Base-by-base conservation (phyloP, 2,888 invertebrate genomes). In the Xestia xanthographa region DNA sequence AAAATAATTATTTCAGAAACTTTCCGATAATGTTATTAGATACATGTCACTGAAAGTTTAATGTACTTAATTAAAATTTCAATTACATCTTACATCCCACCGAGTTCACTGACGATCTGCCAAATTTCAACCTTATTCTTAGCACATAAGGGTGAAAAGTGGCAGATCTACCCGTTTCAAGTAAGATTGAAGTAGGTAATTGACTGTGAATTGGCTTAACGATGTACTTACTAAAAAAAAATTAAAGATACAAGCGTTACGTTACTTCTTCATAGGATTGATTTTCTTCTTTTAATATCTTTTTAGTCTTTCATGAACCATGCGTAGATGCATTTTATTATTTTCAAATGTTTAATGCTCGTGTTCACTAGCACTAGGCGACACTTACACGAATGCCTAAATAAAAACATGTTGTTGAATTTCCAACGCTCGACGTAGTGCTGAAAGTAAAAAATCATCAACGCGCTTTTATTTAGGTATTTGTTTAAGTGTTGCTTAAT, bases 311-410 rank as follows among this genome's bases (percentile, higher is more conserved):
- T 76, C 84, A 84, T 77, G 73, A 79, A 26, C 65, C 84, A 86
- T 86, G 62, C 29, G 68, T 84, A 83, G 84, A 43, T 14, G 38
- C 81, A 82, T 80, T 75, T 82, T 77, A 83, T 83, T 71, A 66
- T 82, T 82, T 85, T 20, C 34, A 41, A 66, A 75, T 43, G 41
- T 29, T 60, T 34, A 43, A 17, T 41, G 41, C 41, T 63, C 63
- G 41, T 41, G 14, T 41, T n/a, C 63, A 41, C n/a, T 4, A 63
- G 1, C n/a, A 41, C 41, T 17, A 41, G 22, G 5, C 5, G 17
- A 4, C 17, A n/a, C 8, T 41, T 63, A 63, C 41, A 63, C 4
- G 3, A 38, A 41, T 63, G 17, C 63, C n/a, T 63, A 26, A 63
- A 63, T 41, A 1, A 41, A 41, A 41, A 34, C 41, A n/a, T 14